These are phyloP conservation scores for Etheostoma perlongum DNA, from an alignment of 2,797 vertebrate species.

Conservation along the genomic window DNA sequence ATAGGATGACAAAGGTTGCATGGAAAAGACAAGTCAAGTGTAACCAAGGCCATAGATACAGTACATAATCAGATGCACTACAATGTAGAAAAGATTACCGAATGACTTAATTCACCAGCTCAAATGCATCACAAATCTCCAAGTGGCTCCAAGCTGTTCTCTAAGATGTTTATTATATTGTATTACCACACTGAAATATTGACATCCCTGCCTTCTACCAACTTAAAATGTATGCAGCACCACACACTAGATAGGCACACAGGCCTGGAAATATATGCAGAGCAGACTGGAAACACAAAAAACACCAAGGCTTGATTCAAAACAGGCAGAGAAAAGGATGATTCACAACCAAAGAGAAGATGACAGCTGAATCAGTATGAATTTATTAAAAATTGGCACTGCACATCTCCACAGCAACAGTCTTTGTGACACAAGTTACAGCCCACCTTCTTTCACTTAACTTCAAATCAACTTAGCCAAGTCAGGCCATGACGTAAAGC, in stretches of 20 bases:
- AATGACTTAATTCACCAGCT: background rate
- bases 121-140: background rate
- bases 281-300: conserved; percentile 4
- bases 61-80: background rate
- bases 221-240: background rate
- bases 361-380: background rate
- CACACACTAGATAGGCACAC: background rate
- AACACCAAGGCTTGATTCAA: background rate
- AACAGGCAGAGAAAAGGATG: background rate
- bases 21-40: too few species aligned
- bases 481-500: background rate
- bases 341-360: conserved; percentile 1
- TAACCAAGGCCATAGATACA: too few species aligned
- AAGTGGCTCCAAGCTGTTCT: background rate
- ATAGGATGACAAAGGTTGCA: too few species aligned
- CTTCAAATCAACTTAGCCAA: background rate
- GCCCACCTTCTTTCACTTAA: background rate
- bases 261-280: background rate
- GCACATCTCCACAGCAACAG: background rate
- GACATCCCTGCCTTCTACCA: background rate
- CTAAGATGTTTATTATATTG: background rate
- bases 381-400: background rate
- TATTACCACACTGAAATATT: background rate
- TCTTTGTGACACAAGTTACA: background rate
- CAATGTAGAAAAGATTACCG: background rate